phyloP scores from a whole-genome alignment of 2,113 vertebrate genomes.

The Petrocephalus microphthalmus region DNA sequence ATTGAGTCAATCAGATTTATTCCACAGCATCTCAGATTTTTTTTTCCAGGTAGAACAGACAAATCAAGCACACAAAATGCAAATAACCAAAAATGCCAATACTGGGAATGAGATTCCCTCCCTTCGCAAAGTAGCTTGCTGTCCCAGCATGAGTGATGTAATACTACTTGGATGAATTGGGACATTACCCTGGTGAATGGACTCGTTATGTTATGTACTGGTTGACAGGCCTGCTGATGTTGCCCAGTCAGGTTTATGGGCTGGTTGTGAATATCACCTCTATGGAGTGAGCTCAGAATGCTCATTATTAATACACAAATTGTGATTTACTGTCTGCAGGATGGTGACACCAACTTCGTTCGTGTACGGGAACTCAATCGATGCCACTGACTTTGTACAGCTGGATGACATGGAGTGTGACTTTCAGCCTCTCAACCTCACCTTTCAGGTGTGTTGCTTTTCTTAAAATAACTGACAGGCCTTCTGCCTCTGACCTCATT shows the following conservation, averaged over 20 bases:
- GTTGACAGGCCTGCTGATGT: not conserved
- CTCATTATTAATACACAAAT: not conserved
- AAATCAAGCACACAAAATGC: not conserved
- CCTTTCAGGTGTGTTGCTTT: slow-evolving; percentile 77
- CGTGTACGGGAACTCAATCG: slow-evolving; percentile 84
- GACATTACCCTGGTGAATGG: not conserved
- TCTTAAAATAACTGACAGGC: not conserved
- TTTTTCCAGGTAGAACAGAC: not conserved
- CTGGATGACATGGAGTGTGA: slow-evolving; percentile 80
- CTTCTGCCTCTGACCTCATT: not conserved
- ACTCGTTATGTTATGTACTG: not conserved
- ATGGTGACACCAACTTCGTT: slow-evolving; percentile 82
- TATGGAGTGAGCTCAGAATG: not conserved
- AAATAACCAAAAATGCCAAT: not conserved
- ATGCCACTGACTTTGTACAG: slow-evolving; percentile 72
- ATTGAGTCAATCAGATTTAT: not conserved
- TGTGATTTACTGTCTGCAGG: slow-evolving; percentile 50
- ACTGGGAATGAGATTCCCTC: not conserved
- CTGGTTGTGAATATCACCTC: not conserved
- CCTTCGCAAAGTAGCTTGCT: not conserved
- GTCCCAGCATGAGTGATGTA: not conserved
- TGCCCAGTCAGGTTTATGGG: not conserved
- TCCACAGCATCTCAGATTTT: not conserved
- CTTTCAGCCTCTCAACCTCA: slow-evolving; percentile 90
- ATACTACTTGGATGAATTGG: not conserved